Evolutionary conservation across 2,888 invertebrate genomes (phyloP), one percentile per base, ranked within the genome.

Genomic region (Cosmorhoe ocellata): DNA sequence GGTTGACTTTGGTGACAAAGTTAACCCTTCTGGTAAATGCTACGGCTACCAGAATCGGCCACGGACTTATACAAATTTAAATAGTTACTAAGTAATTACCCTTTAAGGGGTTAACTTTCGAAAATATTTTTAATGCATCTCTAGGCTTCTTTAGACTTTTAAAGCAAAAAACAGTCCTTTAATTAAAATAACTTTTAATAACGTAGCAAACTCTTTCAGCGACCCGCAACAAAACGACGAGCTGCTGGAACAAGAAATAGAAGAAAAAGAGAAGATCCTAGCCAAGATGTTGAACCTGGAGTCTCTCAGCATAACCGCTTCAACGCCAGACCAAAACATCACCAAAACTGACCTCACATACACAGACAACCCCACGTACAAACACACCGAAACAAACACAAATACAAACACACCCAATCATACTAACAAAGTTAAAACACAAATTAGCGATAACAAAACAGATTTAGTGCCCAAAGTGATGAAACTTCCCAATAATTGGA

Each of bases 241-340:
- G 2, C 91, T 92, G 0, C 92, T 96, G 40, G 92, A 93, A 61
- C 92, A 93, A 61, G 93, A 95, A 59, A 94, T 96, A 31, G 93
- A 93, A 71, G 91, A 92, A 58, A 96, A 96, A 73, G 95, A 96
- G 65, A 94, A 93, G 73, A 91, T 93, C 12, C 78, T 95, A 9
- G 94, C 94, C 0, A 93, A 93, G 67, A 89, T 94, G 71, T 80
- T 95, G 24, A 92, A 93, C 70, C 87, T 94, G 34, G 93, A 93
- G 43, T 90, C 90, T 0, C 73, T 87, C 13, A 86, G 85, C 65
- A 85, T 86, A 48, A 63, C 62, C 51, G 51, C 48, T 1, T 49
- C 55, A 8, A 66, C 64, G 43, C 10, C 37, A 0, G 64, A 61
- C 1, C 32, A 31, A 2, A 38, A 41, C 12, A 31, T 46, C 30